Conservation (phyloP, 2,113 vertebrate species). For the Prunella fulvescens region DNA sequence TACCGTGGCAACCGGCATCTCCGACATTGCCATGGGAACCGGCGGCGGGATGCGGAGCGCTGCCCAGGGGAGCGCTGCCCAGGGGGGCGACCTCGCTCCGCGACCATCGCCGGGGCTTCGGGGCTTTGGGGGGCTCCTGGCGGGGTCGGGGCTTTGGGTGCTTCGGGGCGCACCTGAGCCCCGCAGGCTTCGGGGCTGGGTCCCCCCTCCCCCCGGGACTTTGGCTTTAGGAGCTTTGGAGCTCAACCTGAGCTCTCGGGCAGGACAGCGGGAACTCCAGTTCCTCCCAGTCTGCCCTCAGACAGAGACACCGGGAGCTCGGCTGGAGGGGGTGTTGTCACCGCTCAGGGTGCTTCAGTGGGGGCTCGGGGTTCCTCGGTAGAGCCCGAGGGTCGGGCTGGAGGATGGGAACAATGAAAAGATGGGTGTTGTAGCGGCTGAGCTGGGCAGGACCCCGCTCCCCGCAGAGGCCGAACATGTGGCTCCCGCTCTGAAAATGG, state of each 20-base stretch:
- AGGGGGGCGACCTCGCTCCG: not conserved
- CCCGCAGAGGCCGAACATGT: not conserved
- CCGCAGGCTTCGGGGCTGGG: not conserved
- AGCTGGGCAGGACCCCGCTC: not conserved
- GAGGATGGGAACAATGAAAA: rapidly evolving
- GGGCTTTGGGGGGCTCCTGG: not conserved
- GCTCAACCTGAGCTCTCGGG: not conserved
- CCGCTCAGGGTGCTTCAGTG: not conserved
- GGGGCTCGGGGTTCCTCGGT: not conserved
- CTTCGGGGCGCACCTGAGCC: not conserved
- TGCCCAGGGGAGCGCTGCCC: constrained; percentile 29
- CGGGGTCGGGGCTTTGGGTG: not conserved
- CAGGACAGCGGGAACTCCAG: not conserved
- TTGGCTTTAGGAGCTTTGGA: not conserved
- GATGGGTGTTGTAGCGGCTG: not conserved
- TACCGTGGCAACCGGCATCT: constrained; percentile 67
- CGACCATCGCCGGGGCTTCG: not conserved
- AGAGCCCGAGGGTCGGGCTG: not conserved
- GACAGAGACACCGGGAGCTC: not conserved
- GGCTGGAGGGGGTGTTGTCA: not conserved
- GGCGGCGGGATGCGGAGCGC: constrained; percentile 56
- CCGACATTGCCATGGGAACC: constrained; percentile 66
- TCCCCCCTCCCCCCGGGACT: not conserved
- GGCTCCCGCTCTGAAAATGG: not conserved
- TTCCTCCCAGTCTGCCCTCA: not conserved